phyloP scores from a whole-genome alignment of 1,140 invertebrate species.

The Araneus ventricosus region DNA sequence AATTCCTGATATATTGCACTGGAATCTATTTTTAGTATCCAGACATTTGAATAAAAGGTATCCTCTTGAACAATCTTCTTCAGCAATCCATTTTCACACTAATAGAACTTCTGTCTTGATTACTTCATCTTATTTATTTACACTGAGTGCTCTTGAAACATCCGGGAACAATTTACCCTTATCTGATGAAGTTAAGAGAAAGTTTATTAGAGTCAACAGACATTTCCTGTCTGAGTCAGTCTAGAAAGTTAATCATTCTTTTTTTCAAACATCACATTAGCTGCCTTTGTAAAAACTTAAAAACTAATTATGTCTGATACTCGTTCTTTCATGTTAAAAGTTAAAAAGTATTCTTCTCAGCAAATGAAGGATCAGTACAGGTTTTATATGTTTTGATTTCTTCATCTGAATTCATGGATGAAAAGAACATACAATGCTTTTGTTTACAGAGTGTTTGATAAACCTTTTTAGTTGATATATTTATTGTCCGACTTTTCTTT shows the following conservation, averaged over 20 bases:
- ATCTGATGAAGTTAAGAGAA: constrained; percentile 42
- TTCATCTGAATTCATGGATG: too few relatives aligned
- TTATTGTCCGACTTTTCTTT: too few relatives aligned
- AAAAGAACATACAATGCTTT: too few relatives aligned
- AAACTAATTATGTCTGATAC: background rate
- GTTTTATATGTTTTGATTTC: background rate
- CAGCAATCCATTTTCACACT: too few relatives aligned
- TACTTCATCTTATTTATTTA: constrained; percentile 37
- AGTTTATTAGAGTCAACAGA: background rate
- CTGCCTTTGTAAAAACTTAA: background rate
- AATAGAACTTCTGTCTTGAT: background rate
- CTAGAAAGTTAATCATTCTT: background rate
- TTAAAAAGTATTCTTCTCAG: constrained; percentile 10
- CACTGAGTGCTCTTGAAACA: background rate
- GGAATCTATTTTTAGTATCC: too few relatives aligned
- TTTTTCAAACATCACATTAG: background rate
- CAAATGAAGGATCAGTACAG: constrained; percentile 32
- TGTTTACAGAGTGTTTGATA: too few relatives aligned
- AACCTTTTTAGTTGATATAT: too few relatives aligned
- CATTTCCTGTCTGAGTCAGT: constrained; percentile 28
- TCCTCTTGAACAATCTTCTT: too few relatives aligned
- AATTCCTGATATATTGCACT: background rate
- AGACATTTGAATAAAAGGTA: background rate
- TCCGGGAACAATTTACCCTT: constrained; percentile 24
- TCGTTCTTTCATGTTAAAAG: constrained; percentile 12